phyloP scores from a whole-genome alignment of 1,140 invertebrate species.

The Coenobita brevimanus region DNA sequence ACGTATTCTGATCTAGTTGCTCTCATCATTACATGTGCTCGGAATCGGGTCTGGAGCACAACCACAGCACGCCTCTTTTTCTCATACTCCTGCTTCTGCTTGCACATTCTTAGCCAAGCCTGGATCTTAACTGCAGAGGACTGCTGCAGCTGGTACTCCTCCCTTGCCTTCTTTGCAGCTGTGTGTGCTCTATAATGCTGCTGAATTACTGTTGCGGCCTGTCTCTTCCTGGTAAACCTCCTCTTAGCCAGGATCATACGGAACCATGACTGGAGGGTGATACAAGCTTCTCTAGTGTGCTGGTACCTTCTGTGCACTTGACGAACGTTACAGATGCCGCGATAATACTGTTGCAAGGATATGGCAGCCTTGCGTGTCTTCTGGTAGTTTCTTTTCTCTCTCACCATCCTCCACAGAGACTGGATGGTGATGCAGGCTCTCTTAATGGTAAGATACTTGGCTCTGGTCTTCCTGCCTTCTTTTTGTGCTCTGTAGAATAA shows the following conservation, averaged over 20 bases:
- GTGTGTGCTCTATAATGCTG: background rate
- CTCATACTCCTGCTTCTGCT: constrained; percentile 2
- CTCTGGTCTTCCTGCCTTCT: background rate
- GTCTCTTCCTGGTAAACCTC: background rate
- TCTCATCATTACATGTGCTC: constrained; percentile 3
- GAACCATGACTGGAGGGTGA: constrained; percentile 44
- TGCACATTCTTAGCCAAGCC: constrained; percentile 39
- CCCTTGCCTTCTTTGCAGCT: background rate
- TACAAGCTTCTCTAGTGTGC: background rate
- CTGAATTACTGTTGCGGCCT: constrained; percentile 20
- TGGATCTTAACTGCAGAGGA: constrained; percentile 30
- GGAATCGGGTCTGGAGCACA: background rate
- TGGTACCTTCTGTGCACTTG: background rate
- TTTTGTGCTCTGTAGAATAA: constrained; percentile 24
- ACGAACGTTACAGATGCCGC: background rate
- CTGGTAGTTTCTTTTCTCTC: constrained; percentile 8
- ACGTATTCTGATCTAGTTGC: background rate
- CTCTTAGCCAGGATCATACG: constrained; percentile 35
- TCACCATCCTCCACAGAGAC: constrained; percentile 13
- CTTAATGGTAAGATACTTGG: background rate
- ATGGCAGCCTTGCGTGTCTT: constrained; percentile 19
- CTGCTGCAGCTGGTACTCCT: background rate
- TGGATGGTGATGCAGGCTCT: constrained; percentile 42
- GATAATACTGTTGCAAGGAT: constrained; percentile 22
- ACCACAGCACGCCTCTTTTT: background rate